Conservation (phyloP, 2,888 invertebrate species). For the Balanococcus diminutus region DNA sequence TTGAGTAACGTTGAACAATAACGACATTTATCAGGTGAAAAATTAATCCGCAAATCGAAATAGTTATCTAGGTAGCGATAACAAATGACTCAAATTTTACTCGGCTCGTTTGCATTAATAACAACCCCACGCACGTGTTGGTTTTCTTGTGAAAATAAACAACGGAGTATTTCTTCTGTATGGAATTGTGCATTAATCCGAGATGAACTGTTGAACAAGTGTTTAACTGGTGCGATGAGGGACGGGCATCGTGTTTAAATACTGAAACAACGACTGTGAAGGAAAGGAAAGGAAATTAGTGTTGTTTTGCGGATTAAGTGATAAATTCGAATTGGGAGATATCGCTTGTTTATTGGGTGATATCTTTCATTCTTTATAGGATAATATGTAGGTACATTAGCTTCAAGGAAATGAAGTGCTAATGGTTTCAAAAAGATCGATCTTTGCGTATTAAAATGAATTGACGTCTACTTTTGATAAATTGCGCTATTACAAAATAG, state of each 20-base stretch:
- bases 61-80: not conserved
- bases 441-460: no score
- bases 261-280: not conserved
- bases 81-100: constrained; percentile 2
- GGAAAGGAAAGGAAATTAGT: not conserved
- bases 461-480: no score
- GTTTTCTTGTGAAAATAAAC: not conserved
- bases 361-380: no score
- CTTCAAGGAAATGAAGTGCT: no score
- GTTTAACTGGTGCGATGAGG: not conserved
- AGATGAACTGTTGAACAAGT: constrained; percentile 16
- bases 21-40: not conserved
- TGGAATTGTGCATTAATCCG: not conserved
- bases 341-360: not conserved
- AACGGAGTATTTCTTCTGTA: not conserved
- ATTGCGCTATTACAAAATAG: no score
- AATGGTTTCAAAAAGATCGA: no score
- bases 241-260: not conserved
- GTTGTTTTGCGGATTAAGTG: not conserved
- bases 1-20: not conserved
- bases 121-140: constrained; percentile 17
- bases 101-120: constrained; percentile 4
- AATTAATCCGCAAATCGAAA: not conserved
- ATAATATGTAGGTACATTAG: no score
- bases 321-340: not conserved